A percentile compares a stretch with the other conserved stretches of the same genome.
phyloP scores from a whole-genome alignment of 2,888 invertebrate species.

The Eustalomyia histrio region DNA sequence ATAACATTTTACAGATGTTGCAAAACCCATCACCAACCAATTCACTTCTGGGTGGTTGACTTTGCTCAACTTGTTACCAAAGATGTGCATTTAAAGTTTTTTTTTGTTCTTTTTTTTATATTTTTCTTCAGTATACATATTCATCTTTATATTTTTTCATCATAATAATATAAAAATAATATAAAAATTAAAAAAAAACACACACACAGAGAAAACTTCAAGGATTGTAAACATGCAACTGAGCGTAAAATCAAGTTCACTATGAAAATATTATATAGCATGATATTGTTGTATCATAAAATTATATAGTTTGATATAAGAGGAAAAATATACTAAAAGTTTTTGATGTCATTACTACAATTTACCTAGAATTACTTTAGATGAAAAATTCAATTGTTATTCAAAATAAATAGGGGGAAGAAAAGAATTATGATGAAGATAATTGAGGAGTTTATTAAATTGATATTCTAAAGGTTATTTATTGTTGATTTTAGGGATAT shows the following conservation, averaged over 20 bases:
- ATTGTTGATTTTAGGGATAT: no score
- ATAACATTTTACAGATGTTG: constrained; percentile 61
- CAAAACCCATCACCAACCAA: constrained; percentile 52
- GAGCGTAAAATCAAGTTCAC: constrained; percentile 68
- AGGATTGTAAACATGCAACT: constrained; percentile 65
- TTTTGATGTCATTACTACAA: no score
- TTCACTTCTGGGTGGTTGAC: constrained; percentile 64
- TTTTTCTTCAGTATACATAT: constrained; percentile 29
- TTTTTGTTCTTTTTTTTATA: constrained; percentile 32
- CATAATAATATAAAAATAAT: constrained; percentile 26
- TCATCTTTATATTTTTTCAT: constrained; percentile 35
- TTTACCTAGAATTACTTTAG: no score
- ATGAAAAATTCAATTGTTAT: no score
- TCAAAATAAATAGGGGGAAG: no score
- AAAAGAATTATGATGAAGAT: no score
- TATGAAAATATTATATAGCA: constrained; percentile 47
- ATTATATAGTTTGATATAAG: constrained; percentile 35
- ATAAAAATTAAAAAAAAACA: constrained; percentile 15
- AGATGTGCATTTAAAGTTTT: constrained; percentile 65
- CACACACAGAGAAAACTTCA: constrained; percentile 56
- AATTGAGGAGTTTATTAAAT: no score
- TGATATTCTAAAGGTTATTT: no score
- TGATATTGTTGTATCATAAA: constrained; percentile 58
- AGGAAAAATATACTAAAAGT: neutral
- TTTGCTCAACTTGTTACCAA: constrained; percentile 59